Base-by-base conservation (phyloP, 2,113 vertebrate genomes). In the Zosterops japonicus region DNA sequence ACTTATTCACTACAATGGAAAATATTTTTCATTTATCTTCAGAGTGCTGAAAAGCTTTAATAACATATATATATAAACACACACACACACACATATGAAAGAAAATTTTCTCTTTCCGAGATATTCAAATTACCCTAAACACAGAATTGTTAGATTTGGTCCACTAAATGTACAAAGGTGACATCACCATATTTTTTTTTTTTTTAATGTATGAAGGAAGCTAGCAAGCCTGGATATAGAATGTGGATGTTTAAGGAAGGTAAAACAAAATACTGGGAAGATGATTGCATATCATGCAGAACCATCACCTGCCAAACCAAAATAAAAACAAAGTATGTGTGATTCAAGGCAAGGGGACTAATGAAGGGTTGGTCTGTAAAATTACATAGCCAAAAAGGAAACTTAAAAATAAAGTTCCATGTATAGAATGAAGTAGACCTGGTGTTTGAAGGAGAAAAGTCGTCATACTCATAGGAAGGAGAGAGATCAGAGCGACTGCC, bases 401-500 rank as follows among this genome's bases (percentile, higher is more conserved):
- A 95, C 72, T 74, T 46, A 87, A 95, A 97, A 97, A 91, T 92
- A 97, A 95, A 55, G 74, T 89, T 94, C 90, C 95, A 98, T 87
- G 83, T 94, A 97, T 69, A 98, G 97, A 97, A 97, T 91, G 88
- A 97, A 97, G 95, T 97, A 97, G 97, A 98, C 98, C 97, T 98
- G 97, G 97, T 97, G 97, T 98, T 96, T 77, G 98, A 99, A 98
- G 98, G 95, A 97, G 98, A 98, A 97, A 98, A 98, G 97, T 96
- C 97, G 94, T 98, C 82, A 84, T 84, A 99, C 98, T 99, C 99
- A 95, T 99, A 99, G 96, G 99, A 98, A 93, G 99, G 99, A 96
- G 99, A 99, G 93, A 99, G 98, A 95, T 99, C 99, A 71, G 99
- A 98, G 95, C 98, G 99, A 92, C 98, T 98, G 72, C 98, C 98